Percentiles rank a stretch among this genome's conserved stretches.
phyloP scores from a whole-genome alignment of 1,140 invertebrate species.

The Samia ricini region DNA sequence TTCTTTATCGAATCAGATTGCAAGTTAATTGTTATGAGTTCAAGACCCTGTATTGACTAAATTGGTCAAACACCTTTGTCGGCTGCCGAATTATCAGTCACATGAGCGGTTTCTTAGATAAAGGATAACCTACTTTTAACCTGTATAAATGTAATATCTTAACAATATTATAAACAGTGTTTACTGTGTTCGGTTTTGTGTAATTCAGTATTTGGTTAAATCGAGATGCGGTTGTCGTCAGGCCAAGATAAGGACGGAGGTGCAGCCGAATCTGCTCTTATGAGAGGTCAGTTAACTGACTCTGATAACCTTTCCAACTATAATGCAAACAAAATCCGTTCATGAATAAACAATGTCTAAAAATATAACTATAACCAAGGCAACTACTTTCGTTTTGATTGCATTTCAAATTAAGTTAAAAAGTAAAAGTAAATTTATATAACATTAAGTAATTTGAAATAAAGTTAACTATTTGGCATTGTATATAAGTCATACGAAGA shows the following conservation, averaged over 20 bases:
- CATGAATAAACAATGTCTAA: neutral
- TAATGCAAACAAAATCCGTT: neutral
- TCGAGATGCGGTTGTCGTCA: slow-evolving; percentile 50
- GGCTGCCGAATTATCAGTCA: slow-evolving; percentile 47
- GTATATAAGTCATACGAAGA: neutral
- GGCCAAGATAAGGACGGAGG: slow-evolving; percentile 63
- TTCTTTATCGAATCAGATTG: slow-evolving; percentile 4
- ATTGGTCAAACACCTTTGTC: slow-evolving; percentile 6
- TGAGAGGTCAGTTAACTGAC: slow-evolving; percentile 44
- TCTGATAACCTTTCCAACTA: neutral
- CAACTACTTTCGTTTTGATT: neutral
- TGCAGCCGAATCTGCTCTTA: slow-evolving; percentile 44
- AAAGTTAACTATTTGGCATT: neutral
- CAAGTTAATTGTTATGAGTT: slow-evolving; percentile 6
- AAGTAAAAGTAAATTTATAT: too few species aligned
- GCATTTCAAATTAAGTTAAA: too few species aligned
- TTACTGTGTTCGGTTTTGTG: slow-evolving; percentile 23
- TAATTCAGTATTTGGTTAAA: slow-evolving; percentile 15
- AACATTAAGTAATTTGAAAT: neutral
- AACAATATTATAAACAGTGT: slow-evolving; percentile 35
- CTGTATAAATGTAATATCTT: slow-evolving; percentile 56
- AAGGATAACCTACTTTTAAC: slow-evolving; percentile 64
- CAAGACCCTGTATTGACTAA: slow-evolving; percentile 8
- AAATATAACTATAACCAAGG: neutral
- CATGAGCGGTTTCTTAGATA: slow-evolving; percentile 47